phyloP scores from a whole-genome alignment of 2,797 vertebrate genomes.

The Spondyliosoma cantharus region DNA sequence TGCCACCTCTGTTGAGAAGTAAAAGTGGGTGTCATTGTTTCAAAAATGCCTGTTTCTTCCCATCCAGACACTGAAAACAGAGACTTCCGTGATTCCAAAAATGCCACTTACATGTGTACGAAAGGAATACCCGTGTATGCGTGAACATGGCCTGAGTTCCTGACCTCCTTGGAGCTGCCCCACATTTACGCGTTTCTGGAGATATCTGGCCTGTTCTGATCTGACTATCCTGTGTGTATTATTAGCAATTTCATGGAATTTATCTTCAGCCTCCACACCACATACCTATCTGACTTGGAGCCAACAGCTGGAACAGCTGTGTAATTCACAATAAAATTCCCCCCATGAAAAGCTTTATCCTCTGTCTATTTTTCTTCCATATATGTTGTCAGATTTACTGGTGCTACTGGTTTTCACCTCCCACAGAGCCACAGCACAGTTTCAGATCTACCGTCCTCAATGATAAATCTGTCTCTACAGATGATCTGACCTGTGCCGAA shows the following conservation, averaged over 20 bases:
- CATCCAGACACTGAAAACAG: no score
- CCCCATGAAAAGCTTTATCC: slow-evolving; percentile 3
- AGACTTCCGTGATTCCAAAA: no score
- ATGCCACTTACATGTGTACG: no score
- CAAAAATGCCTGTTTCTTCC: no score
- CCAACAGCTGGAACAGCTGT: slow-evolving; percentile 13
- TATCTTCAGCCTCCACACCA: slow-evolving; percentile 17
- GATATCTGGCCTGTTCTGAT: slow-evolving; percentile 19
- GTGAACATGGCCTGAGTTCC: not conserved
- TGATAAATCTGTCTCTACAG: slow-evolving; percentile 12
- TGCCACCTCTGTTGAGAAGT: no score
- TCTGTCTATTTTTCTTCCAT: not conserved
- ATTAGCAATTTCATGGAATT: slow-evolving; percentile 45
- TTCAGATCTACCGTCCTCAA: slow-evolving; percentile 1
- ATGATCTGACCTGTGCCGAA: slow-evolving; percentile 82
- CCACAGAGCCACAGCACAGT: not conserved
- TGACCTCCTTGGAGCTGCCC: slow-evolving; percentile 17
- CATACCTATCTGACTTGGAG: slow-evolving; percentile 20
- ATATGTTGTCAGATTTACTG: slow-evolving; percentile 6
- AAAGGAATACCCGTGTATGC: no score
- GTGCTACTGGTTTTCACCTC: not conserved
- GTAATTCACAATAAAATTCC: slow-evolving; percentile 5
- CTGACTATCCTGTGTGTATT: slow-evolving; percentile 24
- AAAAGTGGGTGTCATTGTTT: no score
- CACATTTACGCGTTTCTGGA: slow-evolving; percentile 56